Evolutionary conservation across 2,113 vertebrate species (phyloP), one percentile per base, ranked within the genome.

Genomic region (Zosterops japonicus): DNA sequence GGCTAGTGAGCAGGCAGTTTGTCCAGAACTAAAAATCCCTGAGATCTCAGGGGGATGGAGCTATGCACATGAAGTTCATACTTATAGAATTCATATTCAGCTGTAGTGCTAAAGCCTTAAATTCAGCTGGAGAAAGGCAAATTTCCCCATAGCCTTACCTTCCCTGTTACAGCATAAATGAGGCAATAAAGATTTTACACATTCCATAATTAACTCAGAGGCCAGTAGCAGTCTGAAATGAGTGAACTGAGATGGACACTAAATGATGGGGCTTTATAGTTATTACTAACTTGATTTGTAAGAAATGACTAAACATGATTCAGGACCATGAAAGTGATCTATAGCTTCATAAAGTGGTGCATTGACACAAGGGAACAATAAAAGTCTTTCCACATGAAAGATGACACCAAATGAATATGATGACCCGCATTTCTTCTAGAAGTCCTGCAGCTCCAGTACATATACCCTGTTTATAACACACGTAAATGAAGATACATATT

Each of bases 291-390:
- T 83, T 93, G 84, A 92, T 90, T 91, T 93, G 64, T 91, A 89
- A 96, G 84, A 95, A 96, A 92, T 12, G 24, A 52, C 57, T 84
- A 64, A 92, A 82, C 53, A 12, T 31, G 60, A 93, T 89, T 97
- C 76, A 96, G 36, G 42, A 93, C 49, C 57, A 79, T 88, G 77
- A 85, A 96, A 97, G 50, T 95, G 90, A 96, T 96, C 69, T 95
- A 92, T 69, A 93, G 79, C 50, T 97, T 95, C 56, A 91, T 89
- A 91, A 96, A 95, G 25, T 53, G 79, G 57, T 95, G 59, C 86
- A 76, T 20, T 83, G 79, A 52, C 85, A 89, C 72, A 74, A 90
- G 93, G 90, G 94, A 95, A 46, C 29, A 75, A 72, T 87, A 89
- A 85, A 95, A 84, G 77, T 79, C 75, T 88, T 94, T 95, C 60